Base-by-base conservation (phyloP, 1,140 invertebrate genomes). In the Heliothis virescens region DNA sequence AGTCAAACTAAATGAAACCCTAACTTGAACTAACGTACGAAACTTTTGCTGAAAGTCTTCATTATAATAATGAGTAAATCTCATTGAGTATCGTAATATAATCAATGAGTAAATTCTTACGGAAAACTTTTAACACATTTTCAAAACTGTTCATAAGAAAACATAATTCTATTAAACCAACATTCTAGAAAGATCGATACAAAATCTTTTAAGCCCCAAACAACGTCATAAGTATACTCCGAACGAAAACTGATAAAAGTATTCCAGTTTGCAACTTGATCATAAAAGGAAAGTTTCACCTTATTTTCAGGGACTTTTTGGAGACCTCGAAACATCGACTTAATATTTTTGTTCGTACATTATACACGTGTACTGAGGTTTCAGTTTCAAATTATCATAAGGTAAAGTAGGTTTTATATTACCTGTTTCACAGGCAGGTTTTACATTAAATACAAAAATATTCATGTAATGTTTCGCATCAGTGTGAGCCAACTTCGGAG, bases 241-340 rank as follows among this genome's bases (percentile, higher is more conserved):
- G 67, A 52, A 55, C 21, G 21, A 53, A 71, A 71, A 55, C 67
- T 53, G 48, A 53, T 71, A 71, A 71, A 71, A 71, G 67, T 53
- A 53, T 26, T 53, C 15, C n/a, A 71, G 12, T 67, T 67, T 67
- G 12, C 63, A 67, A 67, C 63, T 41, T 67, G 16, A 67, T 67
- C 12, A 67, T 67, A 67, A 50, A 67, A 67, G 63, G 16, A 53
- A 71, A 71, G 48, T 71, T 71, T 71, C 26, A 69, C 10, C 63
- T 67, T 67, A 50, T 71, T 71, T 53, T 71, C 50, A 26, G 63
- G 63, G 47, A 67, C 47, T 67, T 48, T 48, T 21, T 47, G 7
- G 18, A 21, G 47, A 67, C 15, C 26, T 53, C 26, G 34, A 18
- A 26, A 71, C 2, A 10, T 71, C n/a, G 62, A n/a, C 41, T 65